Base-by-base conservation (phyloP, 2,113 vertebrate genomes). In the Anser cygnoides region DNA sequence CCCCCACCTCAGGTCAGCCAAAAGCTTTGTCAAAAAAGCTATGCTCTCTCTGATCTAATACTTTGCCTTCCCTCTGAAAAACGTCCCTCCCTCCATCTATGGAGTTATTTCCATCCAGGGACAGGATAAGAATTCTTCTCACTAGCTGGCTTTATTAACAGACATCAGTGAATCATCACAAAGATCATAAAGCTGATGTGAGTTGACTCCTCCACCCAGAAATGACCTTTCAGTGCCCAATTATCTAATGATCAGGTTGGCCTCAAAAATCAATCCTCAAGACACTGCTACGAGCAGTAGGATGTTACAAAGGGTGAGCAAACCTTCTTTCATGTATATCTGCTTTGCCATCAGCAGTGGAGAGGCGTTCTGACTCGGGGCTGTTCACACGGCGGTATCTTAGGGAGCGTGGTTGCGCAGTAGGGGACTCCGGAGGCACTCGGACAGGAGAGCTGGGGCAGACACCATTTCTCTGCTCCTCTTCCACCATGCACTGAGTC, bases 351-450 rank as follows among this genome's bases (percentile, higher is more conserved):
- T 99, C 99, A 1, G 98, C 99, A 0, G 98, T 99, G 65, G 99
- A 99, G 21, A 99, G 97, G 25, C 99, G 98, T 49, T 99, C 99
- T 0, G 99, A 99, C 87, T 99, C 99, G 0, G 99, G 99, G 96
- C 99, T 99, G 98, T 99, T 99, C 92, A 99, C 98, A 31, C 99
- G 98, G 16, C 98, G 98, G 93, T 99, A 99, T 33, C 98, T 97
- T 31, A 99, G 97, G 49, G 99, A 99, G 80, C 99, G 99, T 17
- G 98, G 98, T 90, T 99, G 99, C 57, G 98, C 98, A 0, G 98
- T 98, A 0, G 99, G 99, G 29, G 99, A 99, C 75, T 99, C 99
- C 0, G 99, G 98, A 72, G 97, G 98, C 28, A 98, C 98, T 95
- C 98, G 98, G 87, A 98, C 97, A 0, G 99, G 99, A 11, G 99